Evolutionary conservation across 2,797 vertebrate species (phyloP).

Genomic region (Esox lucius): DNA sequence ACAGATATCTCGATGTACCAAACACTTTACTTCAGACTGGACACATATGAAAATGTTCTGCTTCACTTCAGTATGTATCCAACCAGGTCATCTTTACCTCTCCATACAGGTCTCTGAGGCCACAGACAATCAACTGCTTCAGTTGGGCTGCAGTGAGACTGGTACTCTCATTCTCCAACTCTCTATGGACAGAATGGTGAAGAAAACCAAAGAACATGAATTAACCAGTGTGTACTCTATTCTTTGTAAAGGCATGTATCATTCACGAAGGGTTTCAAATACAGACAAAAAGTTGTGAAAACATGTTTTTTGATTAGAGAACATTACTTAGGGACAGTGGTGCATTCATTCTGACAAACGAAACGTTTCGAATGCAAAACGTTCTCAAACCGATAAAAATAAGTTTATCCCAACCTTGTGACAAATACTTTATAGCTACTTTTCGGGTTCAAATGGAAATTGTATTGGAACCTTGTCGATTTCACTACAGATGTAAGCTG

Average conservation of each 20-base stretch:
- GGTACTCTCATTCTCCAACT: conserved; percentile 69
- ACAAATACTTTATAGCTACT: no score
- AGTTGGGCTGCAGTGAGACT: conserved; percentile 77
- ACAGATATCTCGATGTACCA: no score
- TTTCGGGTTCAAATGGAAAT: no score
- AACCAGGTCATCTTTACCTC: conserved; percentile 74
- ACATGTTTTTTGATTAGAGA: not conserved
- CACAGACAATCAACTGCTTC: conserved; percentile 85
- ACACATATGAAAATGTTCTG: not conserved
- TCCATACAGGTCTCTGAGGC: conserved; percentile 84
- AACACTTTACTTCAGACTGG: no score
- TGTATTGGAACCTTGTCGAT: no score
- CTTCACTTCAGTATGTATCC: not conserved
- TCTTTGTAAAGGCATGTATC: not conserved
- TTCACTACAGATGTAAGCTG: no score
- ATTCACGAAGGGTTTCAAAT: not conserved
- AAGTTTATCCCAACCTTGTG: no score
- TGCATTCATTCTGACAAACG: not conserved
- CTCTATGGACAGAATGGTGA: conserved; percentile 35
- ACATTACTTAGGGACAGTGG: not conserved
- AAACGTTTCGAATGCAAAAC: no score
- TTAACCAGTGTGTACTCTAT: not conserved
- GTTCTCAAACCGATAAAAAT: no score
- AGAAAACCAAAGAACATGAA: not conserved
- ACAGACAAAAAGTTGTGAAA: not conserved